A percentile compares a stretch with the other conserved stretches of the same genome.
These are phyloP conservation scores for Heliconius ethilla DNA, from an alignment of 2,888 invertebrate genomes.

Conservation along the genomic window DNA sequence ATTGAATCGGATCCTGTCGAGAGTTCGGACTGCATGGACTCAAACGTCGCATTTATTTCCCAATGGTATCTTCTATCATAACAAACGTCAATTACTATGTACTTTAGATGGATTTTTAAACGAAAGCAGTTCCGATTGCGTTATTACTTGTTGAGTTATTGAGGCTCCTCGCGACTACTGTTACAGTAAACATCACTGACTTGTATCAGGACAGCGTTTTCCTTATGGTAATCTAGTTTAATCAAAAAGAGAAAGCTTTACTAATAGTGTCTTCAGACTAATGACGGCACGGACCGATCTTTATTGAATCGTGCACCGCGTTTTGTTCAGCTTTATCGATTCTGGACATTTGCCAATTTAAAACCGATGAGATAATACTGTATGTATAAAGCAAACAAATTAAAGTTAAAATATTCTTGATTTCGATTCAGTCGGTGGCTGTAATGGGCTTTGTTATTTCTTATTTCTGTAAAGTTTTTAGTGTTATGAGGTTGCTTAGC, in stretches of 20 bases:
- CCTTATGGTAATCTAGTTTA: slow-evolving; percentile 22
- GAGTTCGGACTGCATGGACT: slow-evolving; percentile 26
- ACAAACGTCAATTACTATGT: slow-evolving; percentile 34
- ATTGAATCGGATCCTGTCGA: slow-evolving; percentile 27
- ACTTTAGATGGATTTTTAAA: slow-evolving; percentile 44
- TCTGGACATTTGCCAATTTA: slow-evolving; percentile 24
- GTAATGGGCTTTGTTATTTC: slow-evolving; percentile 1
- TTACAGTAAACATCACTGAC: background rate
- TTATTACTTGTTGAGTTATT: slow-evolving; percentile 15
- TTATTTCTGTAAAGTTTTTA: background rate
- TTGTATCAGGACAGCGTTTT: background rate
- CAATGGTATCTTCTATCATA: slow-evolving; percentile 35
- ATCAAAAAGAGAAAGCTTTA: slow-evolving; percentile 35
- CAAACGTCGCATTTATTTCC: slow-evolving; percentile 27
- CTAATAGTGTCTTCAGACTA: slow-evolving; percentile 32
- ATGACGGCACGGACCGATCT: slow-evolving; percentile 26
- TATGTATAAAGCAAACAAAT: slow-evolving; percentile 19
- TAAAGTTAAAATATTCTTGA: slow-evolving; percentile 9
- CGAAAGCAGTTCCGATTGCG: slow-evolving; percentile 40
- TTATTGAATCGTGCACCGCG: slow-evolving; percentile 25
- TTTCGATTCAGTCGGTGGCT: background rate
- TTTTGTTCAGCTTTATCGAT: slow-evolving; percentile 25
- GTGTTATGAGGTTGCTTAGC: background rate
- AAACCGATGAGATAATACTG: slow-evolving; percentile 23
- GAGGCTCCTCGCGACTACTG: background rate